Conservation (phyloP, 2,113 vertebrate species). For the Condylura cristata region DNA sequence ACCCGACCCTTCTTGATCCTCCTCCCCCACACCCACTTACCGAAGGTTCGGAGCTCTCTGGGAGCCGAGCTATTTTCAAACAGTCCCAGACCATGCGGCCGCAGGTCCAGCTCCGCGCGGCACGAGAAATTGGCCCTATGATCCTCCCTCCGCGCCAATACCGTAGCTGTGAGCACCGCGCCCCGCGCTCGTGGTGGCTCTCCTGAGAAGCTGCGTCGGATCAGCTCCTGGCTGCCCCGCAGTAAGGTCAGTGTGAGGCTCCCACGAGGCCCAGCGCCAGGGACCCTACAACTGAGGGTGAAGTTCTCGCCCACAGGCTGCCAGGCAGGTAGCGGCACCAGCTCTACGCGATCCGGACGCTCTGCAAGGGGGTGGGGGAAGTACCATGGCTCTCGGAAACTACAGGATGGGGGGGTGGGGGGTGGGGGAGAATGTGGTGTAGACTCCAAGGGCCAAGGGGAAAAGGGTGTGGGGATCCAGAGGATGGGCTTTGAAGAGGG, state of each 20-base stretch:
- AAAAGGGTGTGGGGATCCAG: not conserved
- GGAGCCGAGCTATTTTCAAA: constrained; percentile 64
- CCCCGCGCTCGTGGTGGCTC: constrained; percentile 75
- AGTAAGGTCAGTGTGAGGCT: constrained; percentile 74
- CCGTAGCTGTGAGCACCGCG: constrained; percentile 66
- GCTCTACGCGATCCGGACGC: constrained; percentile 75
- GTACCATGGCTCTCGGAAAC: not conserved
- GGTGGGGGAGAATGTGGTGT: not conserved
- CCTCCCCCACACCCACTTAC: constrained; percentile 49
- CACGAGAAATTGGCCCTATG: constrained; percentile 70
- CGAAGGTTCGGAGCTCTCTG: constrained; percentile 73
- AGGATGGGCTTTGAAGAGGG: not conserved
- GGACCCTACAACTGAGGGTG: constrained; percentile 77
- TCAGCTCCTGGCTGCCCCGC: constrained; percentile 68
- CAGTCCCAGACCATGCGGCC: constrained; percentile 73
- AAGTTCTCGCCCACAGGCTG: constrained; percentile 77
- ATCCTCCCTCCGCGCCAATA: constrained; percentile 75
- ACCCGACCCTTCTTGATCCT: not conserved
- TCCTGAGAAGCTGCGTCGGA: constrained; percentile 64
- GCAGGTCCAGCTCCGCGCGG: constrained; percentile 68
- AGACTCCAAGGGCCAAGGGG: not conserved
- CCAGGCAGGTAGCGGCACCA: constrained; percentile 74
- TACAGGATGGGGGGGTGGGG: too few relatives aligned
- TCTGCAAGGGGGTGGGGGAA: constrained; percentile 57
- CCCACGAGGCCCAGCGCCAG: constrained; percentile 73